A percentile compares a stretch with the other conserved stretches of the same genome.
phyloP scores from a whole-genome alignment of 1,140 invertebrate species.

The Drosophila pachea region DNA sequence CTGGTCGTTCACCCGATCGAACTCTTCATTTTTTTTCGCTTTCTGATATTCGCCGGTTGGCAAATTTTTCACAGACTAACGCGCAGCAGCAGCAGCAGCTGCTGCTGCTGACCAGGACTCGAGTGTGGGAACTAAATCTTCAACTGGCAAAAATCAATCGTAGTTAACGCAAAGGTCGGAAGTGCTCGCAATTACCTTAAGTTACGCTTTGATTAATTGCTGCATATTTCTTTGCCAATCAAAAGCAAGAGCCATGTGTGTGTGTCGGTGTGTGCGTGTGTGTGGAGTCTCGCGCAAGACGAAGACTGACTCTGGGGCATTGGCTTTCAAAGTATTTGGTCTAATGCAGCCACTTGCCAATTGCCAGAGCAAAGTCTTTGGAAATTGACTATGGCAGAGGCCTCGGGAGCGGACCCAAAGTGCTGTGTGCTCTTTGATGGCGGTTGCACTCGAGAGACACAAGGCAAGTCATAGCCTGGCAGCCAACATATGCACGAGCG shows the following conservation, averaged over 20 bases:
- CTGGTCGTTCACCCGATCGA: not conserved
- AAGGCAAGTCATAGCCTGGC: constrained; percentile 23
- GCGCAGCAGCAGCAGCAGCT: constrained; percentile 29
- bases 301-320: constrained; percentile 7
- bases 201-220: constrained; percentile 61
- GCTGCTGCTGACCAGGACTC: constrained; percentile 57
- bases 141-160: constrained; percentile 63
- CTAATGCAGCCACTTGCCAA: constrained; percentile 5
- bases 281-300: not conserved
- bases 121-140: constrained; percentile 63
- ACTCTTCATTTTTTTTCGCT: constrained; percentile 11
- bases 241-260: not conserved
- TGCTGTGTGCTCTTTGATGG: constrained; percentile 15
- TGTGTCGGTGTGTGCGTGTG: not conserved
- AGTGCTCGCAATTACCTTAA: constrained; percentile 53
- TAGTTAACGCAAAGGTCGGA: constrained; percentile 54
- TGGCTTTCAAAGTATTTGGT: not conserved
- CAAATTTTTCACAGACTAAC: constrained; percentile 69
- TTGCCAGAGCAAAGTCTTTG: constrained; percentile 1
- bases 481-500: constrained; percentile 30
- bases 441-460: constrained; percentile 9
- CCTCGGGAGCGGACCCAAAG: constrained; percentile 3
- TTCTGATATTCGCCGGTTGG: constrained; percentile 65
- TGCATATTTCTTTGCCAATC: constrained; percentile 10
- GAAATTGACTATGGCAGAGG: constrained; percentile 3